Evolutionary conservation across 2,888 invertebrate genomes (phyloP), one percentile per base, ranked within the genome.

Genomic region (Drosophila seclusa): DNA sequence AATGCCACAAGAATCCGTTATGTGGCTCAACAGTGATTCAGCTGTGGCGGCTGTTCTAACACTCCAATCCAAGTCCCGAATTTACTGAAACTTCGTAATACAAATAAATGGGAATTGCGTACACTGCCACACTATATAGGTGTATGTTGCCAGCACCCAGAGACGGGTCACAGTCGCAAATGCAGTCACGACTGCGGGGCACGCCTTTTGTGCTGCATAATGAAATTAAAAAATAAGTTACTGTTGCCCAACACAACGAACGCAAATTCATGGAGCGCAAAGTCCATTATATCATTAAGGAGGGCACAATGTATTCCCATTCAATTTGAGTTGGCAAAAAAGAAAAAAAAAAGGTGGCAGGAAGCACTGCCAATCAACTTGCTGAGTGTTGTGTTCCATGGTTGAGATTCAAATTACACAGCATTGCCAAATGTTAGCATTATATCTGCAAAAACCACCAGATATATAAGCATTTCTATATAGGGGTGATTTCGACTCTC

Each of bases 201-300:
- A 80, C 78, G 83, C 90, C 91, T 73, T 80, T 91, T 92, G 91
- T 91, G 83, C 80, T 68, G 77, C 83, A 84, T 91, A 91, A 91
- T 92, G 92, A 92, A 92, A 91, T 91, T 91, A 91, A 90, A 92
- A 92, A 92, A 74, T 89, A 91, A 89, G 91, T 91, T 89, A 92
- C 92, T 86, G 90, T 91, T 91, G 90, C 91, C 78, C 69, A 66
- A 58, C 50, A 62, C 54, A 73, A 60, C 45, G 63, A 55, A 50
- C 68, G 71, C 62, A 52, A 75, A 76, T 82, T 73, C 85, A 76
- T 73, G 85, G 59, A 78, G 69, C 83, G 87, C 55, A 84, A 75
- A 85, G 79, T 76, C 80, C 91, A 91, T 89, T 90, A 89, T 91
- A 82, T 83, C 88, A 89, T 91, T 89, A 89, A 91, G 82, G 71